Base-by-base conservation (phyloP, 37 sponge, comb jelly and placozoan genomes). In the Crambe crambe region DNA sequence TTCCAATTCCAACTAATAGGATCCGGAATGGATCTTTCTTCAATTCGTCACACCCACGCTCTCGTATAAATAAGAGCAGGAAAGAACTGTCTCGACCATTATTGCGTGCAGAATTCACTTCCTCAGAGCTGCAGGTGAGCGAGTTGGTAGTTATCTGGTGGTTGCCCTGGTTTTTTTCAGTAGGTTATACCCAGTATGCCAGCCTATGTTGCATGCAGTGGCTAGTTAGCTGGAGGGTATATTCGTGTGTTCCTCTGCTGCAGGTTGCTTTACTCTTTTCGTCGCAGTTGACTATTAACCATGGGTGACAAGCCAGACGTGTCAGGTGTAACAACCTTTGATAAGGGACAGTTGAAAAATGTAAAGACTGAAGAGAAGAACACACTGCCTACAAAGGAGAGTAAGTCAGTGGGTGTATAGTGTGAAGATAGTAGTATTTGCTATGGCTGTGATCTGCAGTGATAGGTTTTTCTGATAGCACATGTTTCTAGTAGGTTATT, bases 311-410 rank as follows among this genome's bases (percentile, higher is more conserved):
- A 89, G 54, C 91, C 87, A 23, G 83, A 93, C 31, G 75, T 93
- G n/a, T 58, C 73, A 3, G 84, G 44, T n/a, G 87, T 93, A 0
- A 58, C 73, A 29, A 77, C 72, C 18, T 93, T 93, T 74, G 87
- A 93, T 74, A 90, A 89, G 62, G 59, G 10, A 79, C 80, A 89
- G 79, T 76, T 93, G 75, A 93, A 93, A 74, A 60, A 85, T 12
- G 72, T 92, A 0, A 74, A 75, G 22, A 90, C 92, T 0, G 47
- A 72, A 42, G 93, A 89, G 56, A 93, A 90, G 83, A 93, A 93
- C 70, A 44, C 93, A 20, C 83, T 93, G 47, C 93, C 93, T 32
- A 93, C 93, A 3, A 89, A 89, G 84, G 93, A 93, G 56, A 85
- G 93, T 92, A 26, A 78, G 90, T 68, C 38, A 54, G 56, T 20